A percentile compares a stretch with the other conserved stretches of the same genome.
Conservation (phyloP, 2,888 invertebrate genomes). For the Caenorhabditis uteleia region DNA sequence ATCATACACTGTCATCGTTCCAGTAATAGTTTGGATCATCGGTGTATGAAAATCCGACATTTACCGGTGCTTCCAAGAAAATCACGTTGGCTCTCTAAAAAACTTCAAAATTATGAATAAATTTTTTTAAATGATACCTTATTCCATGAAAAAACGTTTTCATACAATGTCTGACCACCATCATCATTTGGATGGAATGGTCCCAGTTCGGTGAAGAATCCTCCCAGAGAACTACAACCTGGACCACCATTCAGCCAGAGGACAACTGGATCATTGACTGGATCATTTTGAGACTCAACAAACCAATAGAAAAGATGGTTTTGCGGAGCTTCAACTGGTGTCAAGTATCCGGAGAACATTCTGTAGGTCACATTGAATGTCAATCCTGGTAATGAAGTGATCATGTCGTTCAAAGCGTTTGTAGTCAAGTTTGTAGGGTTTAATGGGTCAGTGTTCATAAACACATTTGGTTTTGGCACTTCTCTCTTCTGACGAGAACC, state of each 20-base stretch:
- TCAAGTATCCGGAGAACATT: constrained; percentile 50
- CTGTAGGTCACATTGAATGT: constrained; percentile 39
- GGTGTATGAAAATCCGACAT: constrained; percentile 73
- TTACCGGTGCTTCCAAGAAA: constrained; percentile 73
- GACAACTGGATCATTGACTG: constrained; percentile 70
- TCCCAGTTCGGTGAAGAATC: constrained; percentile 58
- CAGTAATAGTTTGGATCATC: constrained; percentile 47
- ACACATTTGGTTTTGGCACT: neutral
- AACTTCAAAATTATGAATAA: constrained; percentile 4
- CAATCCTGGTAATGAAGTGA: constrained; percentile 37
- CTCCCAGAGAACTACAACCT: constrained; percentile 71
- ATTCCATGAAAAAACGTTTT: constrained; percentile 68
- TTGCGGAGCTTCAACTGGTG: constrained; percentile 26
- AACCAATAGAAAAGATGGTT: constrained; percentile 52
- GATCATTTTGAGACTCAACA: constrained; percentile 61
- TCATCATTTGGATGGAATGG: constrained; percentile 56
- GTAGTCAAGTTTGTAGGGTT: constrained; percentile 28
- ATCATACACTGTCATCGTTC: constrained; percentile 45
- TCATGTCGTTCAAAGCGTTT: constrained; percentile 32
- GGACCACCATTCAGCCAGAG: constrained; percentile 72
- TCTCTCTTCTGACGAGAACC: neutral
- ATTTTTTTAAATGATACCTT: constrained; percentile 55
- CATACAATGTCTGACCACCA: constrained; percentile 60
- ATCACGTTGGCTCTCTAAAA: constrained; percentile 72
- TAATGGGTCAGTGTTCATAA: constrained; percentile 19